Base-by-base conservation (phyloP, 2,888 invertebrate species). In the Rhingia campestris region DNA sequence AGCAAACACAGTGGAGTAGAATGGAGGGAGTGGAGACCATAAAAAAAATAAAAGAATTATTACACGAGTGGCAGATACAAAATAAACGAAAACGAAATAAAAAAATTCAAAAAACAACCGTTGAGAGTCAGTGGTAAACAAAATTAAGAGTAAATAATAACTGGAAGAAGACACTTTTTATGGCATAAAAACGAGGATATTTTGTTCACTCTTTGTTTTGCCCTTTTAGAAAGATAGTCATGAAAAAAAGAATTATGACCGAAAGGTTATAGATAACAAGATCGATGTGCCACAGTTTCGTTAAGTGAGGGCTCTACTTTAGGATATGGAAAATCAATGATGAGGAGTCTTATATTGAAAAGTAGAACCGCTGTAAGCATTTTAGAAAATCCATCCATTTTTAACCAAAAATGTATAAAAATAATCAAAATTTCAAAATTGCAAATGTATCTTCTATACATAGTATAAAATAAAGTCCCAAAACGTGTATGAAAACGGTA, bases 1-100 rank as follows among this genome's bases (percentile, higher is more conserved):
- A 88, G 88, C 89, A 88, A 89, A 89, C 75, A 81, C 75, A 81
- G 56, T 30, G 87, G 22, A 72, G 58, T 45, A 41, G 58, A 61
- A 81, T 22, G 22, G 74, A 81, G 64, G 75, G 85, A 86, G 70
- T 81, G 66, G 33, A 43, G 35, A 53, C 43, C 14, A 64, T 39
- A 75, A 75, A 67, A 86, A 75, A 51, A 67, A n/a, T n/a, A 59
- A 58, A 79, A 75, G 77, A 86, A 82, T 82, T 76, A 86, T 86
- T 86, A 77, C 74, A 70, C 30, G 74, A 84, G 69, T 70, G 61
- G 69, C 74, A 74, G 77, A 80, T 79, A 81, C 43, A 77, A 79
- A 54, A 64, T 39, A 51, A 56, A 64, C 30, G 53, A 69, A 53
- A 73, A 70, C 5, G 73, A 80, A 51, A 74, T 39, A 64, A 70